These are phyloP conservation scores for Apamea sordens DNA, from an alignment of 2,888 invertebrate genomes.

Conservation along the genomic window DNA sequence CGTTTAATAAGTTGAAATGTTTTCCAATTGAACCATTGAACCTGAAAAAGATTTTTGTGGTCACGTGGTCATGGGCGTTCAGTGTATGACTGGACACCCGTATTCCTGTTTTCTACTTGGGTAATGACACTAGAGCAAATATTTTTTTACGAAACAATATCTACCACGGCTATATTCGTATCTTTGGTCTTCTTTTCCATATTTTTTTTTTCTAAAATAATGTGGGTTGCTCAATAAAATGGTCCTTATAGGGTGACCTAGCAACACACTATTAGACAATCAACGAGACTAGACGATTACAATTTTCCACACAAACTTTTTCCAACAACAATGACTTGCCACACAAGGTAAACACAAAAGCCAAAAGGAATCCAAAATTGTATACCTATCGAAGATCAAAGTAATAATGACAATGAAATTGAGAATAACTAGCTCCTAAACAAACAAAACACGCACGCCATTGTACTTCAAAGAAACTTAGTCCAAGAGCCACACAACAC, in stretches of 20 bases:
- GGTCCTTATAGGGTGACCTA: conserved; percentile 24
- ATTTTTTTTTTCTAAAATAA: neutral
- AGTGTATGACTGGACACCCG: neutral
- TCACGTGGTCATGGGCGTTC: neutral
- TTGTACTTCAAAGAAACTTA: conserved; percentile 38
- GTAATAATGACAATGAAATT: conserved; percentile 17
- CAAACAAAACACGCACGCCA: conserved; percentile 22
- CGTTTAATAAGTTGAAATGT: conserved; percentile 6
- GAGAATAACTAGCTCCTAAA: conserved; percentile 22
- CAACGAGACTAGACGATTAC: conserved; percentile 8
- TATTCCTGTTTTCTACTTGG: neutral
- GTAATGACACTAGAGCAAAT: neutral
- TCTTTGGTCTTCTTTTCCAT: neutral
- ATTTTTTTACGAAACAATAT: neutral
- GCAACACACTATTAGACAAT: conserved; percentile 6
- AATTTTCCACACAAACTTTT: conserved; percentile 13
- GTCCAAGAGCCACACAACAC: conserved; percentile 23
- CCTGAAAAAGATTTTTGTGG: conserved; percentile 12
- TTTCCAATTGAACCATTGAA: conserved; percentile 30
- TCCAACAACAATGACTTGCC: conserved; percentile 16
- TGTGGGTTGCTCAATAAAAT: conserved; percentile 7
- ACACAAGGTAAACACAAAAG: conserved; percentile 18
- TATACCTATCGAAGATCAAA: conserved; percentile 14
- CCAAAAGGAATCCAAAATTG: conserved; percentile 1
- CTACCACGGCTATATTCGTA: neutral